These are phyloP conservation scores for Mesoligia furuncula DNA, from an alignment of 2,888 invertebrate genomes.

Conservation along the genomic window DNA sequence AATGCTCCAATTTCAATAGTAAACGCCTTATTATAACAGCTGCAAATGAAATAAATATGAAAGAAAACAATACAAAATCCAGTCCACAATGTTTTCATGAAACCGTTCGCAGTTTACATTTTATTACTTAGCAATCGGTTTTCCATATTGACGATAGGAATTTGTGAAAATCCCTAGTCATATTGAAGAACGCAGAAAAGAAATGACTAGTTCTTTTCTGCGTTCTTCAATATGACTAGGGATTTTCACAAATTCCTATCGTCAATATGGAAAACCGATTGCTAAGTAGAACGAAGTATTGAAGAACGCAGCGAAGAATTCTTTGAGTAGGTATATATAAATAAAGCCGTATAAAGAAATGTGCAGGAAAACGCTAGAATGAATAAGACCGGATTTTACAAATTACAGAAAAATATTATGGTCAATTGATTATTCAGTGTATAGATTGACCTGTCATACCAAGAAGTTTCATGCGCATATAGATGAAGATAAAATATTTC, in stretches of 20 bases:
- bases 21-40: conserved; percentile 38
- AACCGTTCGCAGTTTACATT: conserved; percentile 15
- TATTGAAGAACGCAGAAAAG: not conserved
- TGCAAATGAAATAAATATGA: conserved; percentile 34
- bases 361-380: not conserved
- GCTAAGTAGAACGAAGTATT: no score
- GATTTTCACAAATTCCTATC: no score
- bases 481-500: no score
- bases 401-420: not conserved
- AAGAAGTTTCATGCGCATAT: not conserved
- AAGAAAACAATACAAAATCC: conserved; percentile 23
- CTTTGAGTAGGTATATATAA: not conserved
- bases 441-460: not conserved
- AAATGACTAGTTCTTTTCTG: no score
- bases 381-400: not conserved
- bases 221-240: no score
- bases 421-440: not conserved
- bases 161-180: not conserved
- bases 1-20: not conserved
- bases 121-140: conserved; percentile 18
- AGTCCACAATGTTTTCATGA: conserved; percentile 25
- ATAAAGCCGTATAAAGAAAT: not conserved
- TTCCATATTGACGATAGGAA: conserved; percentile 21
- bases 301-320: not conserved
- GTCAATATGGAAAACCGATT: no score